These are phyloP conservation scores for Bombycilla garrulus DNA, from an alignment of 2,113 vertebrate genomes.

Conservation along the genomic window DNA sequence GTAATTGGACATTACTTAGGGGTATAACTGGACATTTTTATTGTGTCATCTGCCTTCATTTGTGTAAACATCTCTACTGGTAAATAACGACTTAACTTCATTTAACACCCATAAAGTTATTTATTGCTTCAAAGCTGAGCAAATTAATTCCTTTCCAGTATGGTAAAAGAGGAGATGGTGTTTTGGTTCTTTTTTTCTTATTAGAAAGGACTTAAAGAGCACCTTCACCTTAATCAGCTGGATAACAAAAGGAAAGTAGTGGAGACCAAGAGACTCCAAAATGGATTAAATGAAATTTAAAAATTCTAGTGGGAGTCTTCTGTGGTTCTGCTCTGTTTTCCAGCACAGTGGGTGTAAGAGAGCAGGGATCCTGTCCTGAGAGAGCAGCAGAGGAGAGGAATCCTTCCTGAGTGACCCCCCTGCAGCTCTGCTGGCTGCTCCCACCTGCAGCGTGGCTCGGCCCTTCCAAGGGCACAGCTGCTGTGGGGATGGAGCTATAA, in stretches of 20 bases:
- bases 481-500: not conserved
- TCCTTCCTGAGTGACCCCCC: not conserved
- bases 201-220: not conserved
- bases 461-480: not conserved
- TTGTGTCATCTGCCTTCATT: constrained; percentile 11
- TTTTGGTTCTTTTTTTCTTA: not conserved
- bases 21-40: not conserved
- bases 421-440: not conserved
- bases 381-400: not conserved
- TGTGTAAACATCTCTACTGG: not conserved
- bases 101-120: constrained; percentile 33
- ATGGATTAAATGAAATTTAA: not conserved
- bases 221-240: not conserved
- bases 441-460: not conserved
- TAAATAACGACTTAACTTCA: constrained; percentile 30
- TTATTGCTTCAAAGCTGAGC: not conserved
- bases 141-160: constrained; percentile 30
- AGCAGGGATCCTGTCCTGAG: not conserved
- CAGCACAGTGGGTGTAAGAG: not conserved
- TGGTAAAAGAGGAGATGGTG: not conserved
- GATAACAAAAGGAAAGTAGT: not conserved
- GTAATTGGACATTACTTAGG: constrained; percentile 25
- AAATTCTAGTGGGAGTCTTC: not conserved
- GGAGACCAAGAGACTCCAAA: not conserved
- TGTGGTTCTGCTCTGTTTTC: not conserved